Base-by-base conservation (phyloP, 2,797 vertebrate species). In the Chanos chanos region DNA sequence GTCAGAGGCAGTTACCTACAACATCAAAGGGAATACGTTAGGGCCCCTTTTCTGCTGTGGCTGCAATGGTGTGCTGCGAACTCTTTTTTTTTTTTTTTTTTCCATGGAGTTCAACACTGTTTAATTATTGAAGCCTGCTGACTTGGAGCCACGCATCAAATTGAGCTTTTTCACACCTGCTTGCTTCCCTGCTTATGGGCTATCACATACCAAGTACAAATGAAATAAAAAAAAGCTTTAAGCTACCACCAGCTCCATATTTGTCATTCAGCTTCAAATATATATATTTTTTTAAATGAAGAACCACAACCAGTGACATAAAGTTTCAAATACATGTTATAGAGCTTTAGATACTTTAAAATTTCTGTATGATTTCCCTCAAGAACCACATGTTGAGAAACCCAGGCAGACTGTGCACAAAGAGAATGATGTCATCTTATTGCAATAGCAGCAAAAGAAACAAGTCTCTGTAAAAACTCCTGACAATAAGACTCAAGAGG, bases 1-100 rank as follows among this genome's bases (percentile, higher is more conserved):
- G 85, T 96, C 94, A 16, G 84, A 86, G 0, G 93, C 93, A 7
- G 89, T 88, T 64, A 96, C 93, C 93, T 96, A 63, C 21, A 70
- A 66, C 52, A 70, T 78, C 53, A 80, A 65, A 81, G 53, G 16
- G 70, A 76, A 66, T 60, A 45, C 41, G 31, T 61, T 53, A 27
- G 47, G 52, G 7, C 10, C 34, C 51, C 50, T 47, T 15, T n/a
- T 22, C 40, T 49, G 18, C 16, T 9, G 28, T 34, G 45, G 41
- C 49, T 27, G 27, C 13, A 37, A 5, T 15, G 33, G 54, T 18
- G 61, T 65, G 30, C n/a, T 8, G 22, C 44, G 40, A 10, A 2
- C 22, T 13, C 34, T 27, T 60, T 33, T 44, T 25, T 34, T 56
- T 58, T 65, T 45, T 60, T 49, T 50, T 34, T 45, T 33, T 22